Conservation (phyloP, 1,140 invertebrate species). For the Lepidurus couesii region DNA sequence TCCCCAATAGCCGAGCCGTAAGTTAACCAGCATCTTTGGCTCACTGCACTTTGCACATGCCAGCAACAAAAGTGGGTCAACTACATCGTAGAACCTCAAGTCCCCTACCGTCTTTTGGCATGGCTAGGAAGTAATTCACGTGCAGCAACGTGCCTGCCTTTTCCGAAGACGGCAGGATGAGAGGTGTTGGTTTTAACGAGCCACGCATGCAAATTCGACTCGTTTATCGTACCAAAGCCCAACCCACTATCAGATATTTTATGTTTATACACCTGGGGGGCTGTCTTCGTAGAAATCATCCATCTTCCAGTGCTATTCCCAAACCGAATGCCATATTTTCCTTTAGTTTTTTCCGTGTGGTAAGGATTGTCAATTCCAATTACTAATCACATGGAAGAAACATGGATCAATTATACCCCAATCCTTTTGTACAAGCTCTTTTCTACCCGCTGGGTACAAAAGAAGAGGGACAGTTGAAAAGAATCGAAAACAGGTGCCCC, state of each 20-base stretch:
- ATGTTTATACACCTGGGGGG: background rate
- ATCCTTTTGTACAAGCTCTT: background rate
- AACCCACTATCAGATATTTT: background rate
- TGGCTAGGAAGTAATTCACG: background rate
- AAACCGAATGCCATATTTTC: background rate
- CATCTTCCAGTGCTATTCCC: background rate
- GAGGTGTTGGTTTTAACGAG: slow-evolving; percentile 1
- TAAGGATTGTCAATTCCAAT: background rate
- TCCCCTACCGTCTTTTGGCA: background rate
- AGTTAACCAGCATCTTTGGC: slow-evolving; percentile 3
- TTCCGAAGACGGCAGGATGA: background rate
- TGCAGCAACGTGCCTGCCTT: background rate
- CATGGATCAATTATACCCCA: background rate
- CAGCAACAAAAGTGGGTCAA: background rate
- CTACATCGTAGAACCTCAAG: background rate
- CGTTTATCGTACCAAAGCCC: background rate
- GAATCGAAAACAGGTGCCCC: background rate
- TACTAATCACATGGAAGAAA: background rate
- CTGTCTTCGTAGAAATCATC: background rate
- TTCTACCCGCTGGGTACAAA: background rate
- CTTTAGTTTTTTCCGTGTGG: background rate
- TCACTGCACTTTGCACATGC: background rate
- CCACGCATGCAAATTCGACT: background rate
- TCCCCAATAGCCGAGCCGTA: background rate
- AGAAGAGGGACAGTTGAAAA: background rate